Percentiles rank a stretch among this genome's conserved stretches.
phyloP scores from a whole-genome alignment of 35 echinoderm and acorn worm species.

The Heliocidaris tuberculata region DNA sequence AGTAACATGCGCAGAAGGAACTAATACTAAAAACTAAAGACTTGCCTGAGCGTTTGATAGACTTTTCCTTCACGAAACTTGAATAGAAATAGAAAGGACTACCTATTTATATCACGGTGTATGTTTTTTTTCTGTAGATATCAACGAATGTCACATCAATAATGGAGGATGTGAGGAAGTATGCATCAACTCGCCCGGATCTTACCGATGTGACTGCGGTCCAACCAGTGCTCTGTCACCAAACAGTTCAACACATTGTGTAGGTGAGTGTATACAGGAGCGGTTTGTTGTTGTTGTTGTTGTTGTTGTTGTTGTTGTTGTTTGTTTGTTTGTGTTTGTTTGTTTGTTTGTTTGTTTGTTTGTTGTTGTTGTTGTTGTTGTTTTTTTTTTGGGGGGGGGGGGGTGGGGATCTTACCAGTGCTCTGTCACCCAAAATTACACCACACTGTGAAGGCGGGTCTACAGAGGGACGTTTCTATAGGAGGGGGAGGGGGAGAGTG shows the following conservation, averaged over 20 bases:
- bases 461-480: neutral
- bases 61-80: neutral
- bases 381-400: too few relatives aligned
- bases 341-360: too few relatives aligned
- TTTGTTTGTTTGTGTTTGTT: too few relatives aligned
- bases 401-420: conserved; percentile 38
- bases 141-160: conserved; percentile 67
- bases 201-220: conserved; percentile 68
- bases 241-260: conserved; percentile 63
- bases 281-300: too few relatives aligned
- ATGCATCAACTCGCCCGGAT: conserved; percentile 74
- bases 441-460: conserved; percentile 72
- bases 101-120: neutral
- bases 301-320: too few relatives aligned
- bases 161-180: conserved; percentile 74
- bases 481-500: too few relatives aligned
- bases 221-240: conserved; percentile 54
- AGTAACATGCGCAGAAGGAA: too few relatives aligned
- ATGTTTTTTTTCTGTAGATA: conserved; percentile 56
- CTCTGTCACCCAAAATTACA: conserved; percentile 47
- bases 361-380: too few relatives aligned
- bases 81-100: neutral
- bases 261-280: conserved; percentile 45
- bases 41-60: neutral
- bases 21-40: too few relatives aligned